Conservation (phyloP, 2,888 invertebrate species). For the Sturmia bella region DNA sequence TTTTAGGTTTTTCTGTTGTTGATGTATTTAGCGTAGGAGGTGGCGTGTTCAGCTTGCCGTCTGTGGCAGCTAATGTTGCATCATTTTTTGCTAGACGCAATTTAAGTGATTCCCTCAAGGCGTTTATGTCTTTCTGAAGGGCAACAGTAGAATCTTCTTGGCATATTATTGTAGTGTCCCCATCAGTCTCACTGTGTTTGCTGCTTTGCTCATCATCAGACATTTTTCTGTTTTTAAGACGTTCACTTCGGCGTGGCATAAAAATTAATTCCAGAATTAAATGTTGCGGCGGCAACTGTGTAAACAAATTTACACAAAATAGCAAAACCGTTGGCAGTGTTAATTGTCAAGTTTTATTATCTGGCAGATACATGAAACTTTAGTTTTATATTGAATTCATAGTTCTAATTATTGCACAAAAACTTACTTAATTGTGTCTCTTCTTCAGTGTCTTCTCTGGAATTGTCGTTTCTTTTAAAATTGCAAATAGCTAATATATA, state of each 20-base stretch:
- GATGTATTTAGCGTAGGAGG: not conserved
- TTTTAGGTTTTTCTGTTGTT: not conserved
- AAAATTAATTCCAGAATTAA: conserved; percentile 6
- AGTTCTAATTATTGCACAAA: too few species aligned
- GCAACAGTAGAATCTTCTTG: not conserved
- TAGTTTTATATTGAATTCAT: too few species aligned
- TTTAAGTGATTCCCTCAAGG: not conserved
- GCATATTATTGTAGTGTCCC: not conserved
- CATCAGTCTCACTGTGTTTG: not conserved
- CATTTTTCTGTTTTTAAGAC: conserved; percentile 1
- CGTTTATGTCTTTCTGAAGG: not conserved
- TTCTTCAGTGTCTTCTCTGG: too few species aligned
- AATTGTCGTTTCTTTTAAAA: too few species aligned
- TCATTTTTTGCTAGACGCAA: not conserved
- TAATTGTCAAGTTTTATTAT: too few species aligned
- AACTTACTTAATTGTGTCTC: too few species aligned
- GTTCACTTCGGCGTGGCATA: conserved; percentile 7
- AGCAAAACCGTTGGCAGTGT: too few species aligned
- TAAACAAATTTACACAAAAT: too few species aligned
- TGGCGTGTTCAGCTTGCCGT: not conserved
- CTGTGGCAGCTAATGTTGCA: not conserved
- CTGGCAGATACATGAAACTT: too few species aligned
- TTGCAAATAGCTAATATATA: too few species aligned
- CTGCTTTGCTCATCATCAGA: not conserved
- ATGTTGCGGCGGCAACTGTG: too few species aligned